Evolutionary conservation across 2,113 vertebrate species (phyloP).

Genomic region (Nasalis larvatus): DNA sequence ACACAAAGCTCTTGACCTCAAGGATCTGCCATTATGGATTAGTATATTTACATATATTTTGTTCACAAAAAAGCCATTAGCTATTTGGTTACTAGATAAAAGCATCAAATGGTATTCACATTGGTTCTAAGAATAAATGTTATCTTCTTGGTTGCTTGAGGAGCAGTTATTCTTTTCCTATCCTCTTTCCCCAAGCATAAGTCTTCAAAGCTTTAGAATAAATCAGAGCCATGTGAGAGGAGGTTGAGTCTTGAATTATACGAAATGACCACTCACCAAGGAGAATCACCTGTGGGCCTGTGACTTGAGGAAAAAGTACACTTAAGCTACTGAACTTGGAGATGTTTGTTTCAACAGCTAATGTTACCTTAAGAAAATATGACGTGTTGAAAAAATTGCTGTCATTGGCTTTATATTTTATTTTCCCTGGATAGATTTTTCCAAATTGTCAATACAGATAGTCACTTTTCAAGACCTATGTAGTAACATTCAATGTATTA

Average conservation of each 20-base stretch:
- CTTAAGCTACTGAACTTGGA: neutral
- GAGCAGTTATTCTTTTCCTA: neutral
- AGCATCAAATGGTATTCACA: neutral
- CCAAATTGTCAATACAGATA: neutral
- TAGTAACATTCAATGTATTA: neutral
- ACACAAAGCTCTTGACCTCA: neutral
- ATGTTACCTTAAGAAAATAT: neutral
- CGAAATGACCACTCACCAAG: neutral
- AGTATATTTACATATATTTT: neutral
- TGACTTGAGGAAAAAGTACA: neutral
- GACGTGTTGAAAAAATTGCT: neutral
- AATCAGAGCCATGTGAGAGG: neutral
- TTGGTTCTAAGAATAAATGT: neutral
- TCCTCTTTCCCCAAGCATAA: neutral
- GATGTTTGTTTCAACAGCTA: neutral
- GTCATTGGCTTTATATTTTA: neutral
- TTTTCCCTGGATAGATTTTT: neutral
- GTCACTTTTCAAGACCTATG: neutral
- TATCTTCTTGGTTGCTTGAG: neutral
- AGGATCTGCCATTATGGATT: neutral
- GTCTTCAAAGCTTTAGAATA: neutral
- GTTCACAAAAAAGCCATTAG: neutral
- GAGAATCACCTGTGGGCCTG: accelerated
- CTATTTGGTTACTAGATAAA: neutral
- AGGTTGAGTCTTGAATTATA: neutral